Percentiles rank a stretch among this genome's conserved stretches.
These are phyloP conservation scores for Dysmachus trigonus DNA, from an alignment of 2,888 invertebrate species.

Conservation along the genomic window DNA sequence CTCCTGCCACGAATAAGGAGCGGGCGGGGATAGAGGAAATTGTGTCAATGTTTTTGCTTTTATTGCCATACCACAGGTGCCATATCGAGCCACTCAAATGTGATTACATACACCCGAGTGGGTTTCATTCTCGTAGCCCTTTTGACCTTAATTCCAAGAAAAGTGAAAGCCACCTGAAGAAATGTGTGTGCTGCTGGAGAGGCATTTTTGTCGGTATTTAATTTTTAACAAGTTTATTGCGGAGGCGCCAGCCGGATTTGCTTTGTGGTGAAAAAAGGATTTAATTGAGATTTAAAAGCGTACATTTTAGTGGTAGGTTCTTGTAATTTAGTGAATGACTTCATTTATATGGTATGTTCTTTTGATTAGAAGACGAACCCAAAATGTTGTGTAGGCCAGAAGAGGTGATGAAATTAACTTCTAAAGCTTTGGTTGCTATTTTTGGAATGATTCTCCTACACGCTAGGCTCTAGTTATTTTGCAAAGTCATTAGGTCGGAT, in stretches of 20 bases:
- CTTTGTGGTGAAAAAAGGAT: background rate
- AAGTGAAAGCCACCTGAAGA: constrained; percentile 1
- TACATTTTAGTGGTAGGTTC: background rate
- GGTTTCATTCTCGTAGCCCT: background rate
- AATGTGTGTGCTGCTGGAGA: background rate
- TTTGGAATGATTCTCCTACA: background rate
- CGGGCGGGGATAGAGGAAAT: background rate
- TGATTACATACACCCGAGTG: background rate
- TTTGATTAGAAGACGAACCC: background rate
- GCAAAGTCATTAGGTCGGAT: background rate
- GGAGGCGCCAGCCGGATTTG: background rate
- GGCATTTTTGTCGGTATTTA: background rate
- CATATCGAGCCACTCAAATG: constrained; percentile 3
- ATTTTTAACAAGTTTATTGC: background rate
- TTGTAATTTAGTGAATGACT: background rate
- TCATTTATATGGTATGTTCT: no score
- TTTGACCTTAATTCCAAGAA: constrained; percentile 25
- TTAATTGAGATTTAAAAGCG: background rate
- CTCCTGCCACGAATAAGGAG: background rate
- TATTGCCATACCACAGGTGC: constrained; percentile 2
- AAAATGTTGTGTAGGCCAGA: no score
- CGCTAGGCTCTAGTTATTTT: background rate
- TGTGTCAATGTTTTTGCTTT: constrained; percentile 34
- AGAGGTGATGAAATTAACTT: background rate
- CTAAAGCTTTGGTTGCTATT: background rate